These are phyloP conservation scores for Cardinalis cardinalis DNA, from an alignment of 2,113 vertebrate species.

Conservation along the genomic window DNA sequence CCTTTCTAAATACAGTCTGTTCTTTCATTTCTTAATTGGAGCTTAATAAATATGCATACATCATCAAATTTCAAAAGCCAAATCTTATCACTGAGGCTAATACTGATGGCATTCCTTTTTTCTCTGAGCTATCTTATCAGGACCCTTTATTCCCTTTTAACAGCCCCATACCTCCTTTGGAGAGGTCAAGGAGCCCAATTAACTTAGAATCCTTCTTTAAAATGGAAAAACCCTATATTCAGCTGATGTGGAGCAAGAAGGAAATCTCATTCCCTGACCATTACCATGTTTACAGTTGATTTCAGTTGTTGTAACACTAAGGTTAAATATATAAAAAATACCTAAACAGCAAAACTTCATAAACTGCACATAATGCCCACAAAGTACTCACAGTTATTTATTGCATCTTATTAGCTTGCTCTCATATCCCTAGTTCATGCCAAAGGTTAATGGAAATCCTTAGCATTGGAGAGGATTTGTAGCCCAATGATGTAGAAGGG, in stretches of 20 bases:
- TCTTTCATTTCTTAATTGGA: not conserved
- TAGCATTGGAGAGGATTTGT: not conserved
- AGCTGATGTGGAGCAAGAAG: fast-evolving
- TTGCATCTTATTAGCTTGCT: not conserved
- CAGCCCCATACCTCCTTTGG: not conserved
- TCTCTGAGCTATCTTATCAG: not conserved
- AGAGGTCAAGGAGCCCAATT: not conserved
- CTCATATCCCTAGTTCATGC: not conserved
- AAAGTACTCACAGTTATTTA: not conserved
- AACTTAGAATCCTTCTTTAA: not conserved
- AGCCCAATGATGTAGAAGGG: not conserved
- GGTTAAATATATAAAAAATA: not conserved
- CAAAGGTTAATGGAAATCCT: not conserved
- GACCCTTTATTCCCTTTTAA: not conserved
- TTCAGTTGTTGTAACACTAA: not conserved
- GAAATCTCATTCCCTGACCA: not conserved
- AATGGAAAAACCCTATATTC: not conserved
- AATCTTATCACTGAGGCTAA: not conserved
- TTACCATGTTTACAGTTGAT: not conserved
- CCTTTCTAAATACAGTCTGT: not conserved
- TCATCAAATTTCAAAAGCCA: not conserved
- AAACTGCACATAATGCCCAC: not conserved
- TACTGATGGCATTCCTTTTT: not conserved
- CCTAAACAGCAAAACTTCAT: not conserved
- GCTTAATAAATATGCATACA: not conserved